Evolutionary conservation across 1,140 invertebrate species (phyloP).

Genomic region (Drosophila ercepeae): DNA sequence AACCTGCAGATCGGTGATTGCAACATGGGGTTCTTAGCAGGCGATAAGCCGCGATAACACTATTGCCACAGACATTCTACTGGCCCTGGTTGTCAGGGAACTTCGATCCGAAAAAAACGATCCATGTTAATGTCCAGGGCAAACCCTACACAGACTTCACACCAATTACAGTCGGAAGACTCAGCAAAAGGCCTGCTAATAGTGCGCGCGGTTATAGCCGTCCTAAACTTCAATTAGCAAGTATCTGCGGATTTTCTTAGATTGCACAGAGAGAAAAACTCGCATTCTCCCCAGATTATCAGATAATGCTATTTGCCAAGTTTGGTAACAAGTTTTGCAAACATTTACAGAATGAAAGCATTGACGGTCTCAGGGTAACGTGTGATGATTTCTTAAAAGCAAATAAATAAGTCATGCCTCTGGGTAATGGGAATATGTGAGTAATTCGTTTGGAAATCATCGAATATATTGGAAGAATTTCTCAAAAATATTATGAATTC

Average conservation of each 20-base stretch:
- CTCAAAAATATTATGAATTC: too few relatives aligned
- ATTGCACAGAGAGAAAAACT: slow-evolving; percentile 19
- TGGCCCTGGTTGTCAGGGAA: slow-evolving; percentile 13
- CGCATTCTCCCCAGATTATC: too few relatives aligned
- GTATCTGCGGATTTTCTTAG: slow-evolving; percentile 27
- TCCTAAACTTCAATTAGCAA: slow-evolving; percentile 61
- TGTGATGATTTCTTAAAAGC: not conserved
- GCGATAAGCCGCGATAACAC: slow-evolving; percentile 48
- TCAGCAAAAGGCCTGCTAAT: slow-evolving; percentile 25
- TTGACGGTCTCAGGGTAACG: not conserved
- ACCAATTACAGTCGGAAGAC: slow-evolving; percentile 39
- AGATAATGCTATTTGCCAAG: not conserved
- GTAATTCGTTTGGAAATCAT: too few relatives aligned
- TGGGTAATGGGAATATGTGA: too few relatives aligned
- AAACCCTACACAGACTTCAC: slow-evolving; percentile 44
- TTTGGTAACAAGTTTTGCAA: slow-evolving; percentile 8
- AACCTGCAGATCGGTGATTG: slow-evolving; percentile 45
- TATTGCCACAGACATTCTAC: not conserved
- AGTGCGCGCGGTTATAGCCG: slow-evolving; percentile 27
- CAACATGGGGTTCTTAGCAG: slow-evolving; percentile 15
- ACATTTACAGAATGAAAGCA: slow-evolving; percentile 18
- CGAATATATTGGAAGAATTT: too few relatives aligned
- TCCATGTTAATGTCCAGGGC: slow-evolving; percentile 36
- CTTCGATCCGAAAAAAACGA: not conserved
- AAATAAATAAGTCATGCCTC: not conserved